phyloP scores from a whole-genome alignment of 2,113 vertebrate genomes.

The Junco hyemalis region DNA sequence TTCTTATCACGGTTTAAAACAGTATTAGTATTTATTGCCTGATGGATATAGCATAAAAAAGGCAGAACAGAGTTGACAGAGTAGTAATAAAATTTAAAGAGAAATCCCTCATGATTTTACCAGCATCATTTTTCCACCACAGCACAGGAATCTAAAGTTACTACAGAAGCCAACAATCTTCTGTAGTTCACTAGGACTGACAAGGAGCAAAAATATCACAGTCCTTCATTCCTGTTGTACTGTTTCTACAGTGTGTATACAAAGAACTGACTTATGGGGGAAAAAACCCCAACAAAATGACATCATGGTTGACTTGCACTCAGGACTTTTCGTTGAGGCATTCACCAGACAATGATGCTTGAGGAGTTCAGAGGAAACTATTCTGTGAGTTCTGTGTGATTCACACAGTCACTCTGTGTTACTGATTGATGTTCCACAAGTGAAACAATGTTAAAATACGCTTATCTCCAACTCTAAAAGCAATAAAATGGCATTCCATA shows the following conservation, averaged over 20 bases:
- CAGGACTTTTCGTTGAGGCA: not conserved
- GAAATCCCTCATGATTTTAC: not conserved
- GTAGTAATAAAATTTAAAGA: not conserved
- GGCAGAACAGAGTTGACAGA: not conserved
- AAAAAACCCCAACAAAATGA: not conserved
- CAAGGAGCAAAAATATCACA: not conserved
- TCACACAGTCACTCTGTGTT: not conserved
- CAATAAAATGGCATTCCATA: not conserved
- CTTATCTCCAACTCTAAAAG: not conserved
- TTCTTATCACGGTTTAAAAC: constrained; percentile 73
- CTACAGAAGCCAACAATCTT: not conserved
- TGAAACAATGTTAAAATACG: not conserved
- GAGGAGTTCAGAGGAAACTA: not conserved
- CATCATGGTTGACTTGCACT: not conserved
- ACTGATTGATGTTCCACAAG: not conserved
- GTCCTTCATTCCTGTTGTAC: not conserved
- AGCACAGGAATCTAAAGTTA: not conserved
- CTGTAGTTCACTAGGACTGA: not conserved
- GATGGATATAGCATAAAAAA: constrained; percentile 19
- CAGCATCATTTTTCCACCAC: not conserved
- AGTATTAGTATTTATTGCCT: constrained; percentile 76
- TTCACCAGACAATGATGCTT: accelerated
- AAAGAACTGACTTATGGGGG: not conserved
- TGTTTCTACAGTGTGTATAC: not conserved
- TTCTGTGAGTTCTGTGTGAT: not conserved